Evolutionary conservation across 2,888 invertebrate species (phyloP), one percentile per base, ranked within the genome.

Genomic region (Lithophane socia): DNA sequence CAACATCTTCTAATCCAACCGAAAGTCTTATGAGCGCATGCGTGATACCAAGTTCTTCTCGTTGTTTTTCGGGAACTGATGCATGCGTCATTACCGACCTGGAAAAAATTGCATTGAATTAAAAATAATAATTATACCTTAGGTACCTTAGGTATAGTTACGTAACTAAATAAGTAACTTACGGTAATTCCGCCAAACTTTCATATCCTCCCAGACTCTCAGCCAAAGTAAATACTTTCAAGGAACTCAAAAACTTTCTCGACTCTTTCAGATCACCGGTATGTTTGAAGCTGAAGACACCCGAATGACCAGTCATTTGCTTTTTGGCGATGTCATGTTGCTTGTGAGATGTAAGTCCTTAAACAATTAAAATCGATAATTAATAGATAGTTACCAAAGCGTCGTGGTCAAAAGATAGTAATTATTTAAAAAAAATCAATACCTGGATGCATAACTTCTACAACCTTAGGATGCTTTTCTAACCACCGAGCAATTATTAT

Each of bases 131-230:
- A 16, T 10, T 18, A 24, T 8, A 29, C 12, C 12, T 52, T 64
- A 42, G 3, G n/a, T n/a, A 54, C 56, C 21, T 24, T 65, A 44
- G 29, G 29, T 29, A 29, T 29, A 29, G 29, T 21, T 47, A 47
- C 37, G 13, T 10, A 21, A n/a, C 7, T 37, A 29, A 54, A 37
- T 42, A 2, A 42, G 18, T 60, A 42, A 97, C 98, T 97, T 96
- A 99, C 98, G 99, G 99, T 86, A 99, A 97, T 96, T 99, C 99
- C 5, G 99, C 99, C 85, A 99, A 97, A 92, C 99, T 99, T 93
- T 99, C 99, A 91, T 98, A 99, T 75, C 99, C 99, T 69, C 99
- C 99, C 80, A 99, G 97, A 92, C 99, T 99, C 93, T 99, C 99
- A 8, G 99, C 99, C 72, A 99, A 94, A 1, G 97, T 98, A 93